Evolutionary conservation across 2,113 vertebrate species (phyloP), one percentile per base, ranked within the genome.

Genomic region (Vireo altiloquus): DNA sequence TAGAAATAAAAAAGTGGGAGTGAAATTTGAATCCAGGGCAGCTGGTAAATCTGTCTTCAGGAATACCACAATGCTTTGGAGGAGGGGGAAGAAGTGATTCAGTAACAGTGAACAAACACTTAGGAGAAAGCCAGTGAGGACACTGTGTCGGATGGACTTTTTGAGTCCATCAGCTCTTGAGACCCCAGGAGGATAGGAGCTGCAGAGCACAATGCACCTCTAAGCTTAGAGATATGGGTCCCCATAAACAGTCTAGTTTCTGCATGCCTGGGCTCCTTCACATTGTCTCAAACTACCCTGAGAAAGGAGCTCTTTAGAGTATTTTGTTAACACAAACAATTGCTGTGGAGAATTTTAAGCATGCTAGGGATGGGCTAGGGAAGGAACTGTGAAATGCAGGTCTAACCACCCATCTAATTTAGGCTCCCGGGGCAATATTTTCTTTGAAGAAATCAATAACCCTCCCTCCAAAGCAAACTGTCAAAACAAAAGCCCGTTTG

Each of bases 351-450:
- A 97, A 96, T 97, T 94, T 96, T 92, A 97, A 95, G 92, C 86
- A 96, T 93, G 88, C 64, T 93, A 92, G 94, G 94, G 93, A 90
- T 96, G 93, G 93, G 94, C 93, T 93, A 71, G 72, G 44, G 76
- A 95, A 96, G 49, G 94, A 89, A 80, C 82, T 94, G 69, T 92
- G 92, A 95, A 96, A 96, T 94, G 95, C 94, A 94, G 94, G 90
- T 92, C 82, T 93, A 94, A 81, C 88, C 81, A 52, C 72, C 37
- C 71, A 82, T 74, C 90, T 76, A 71, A 70, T 81, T 92, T 92
- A 92, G 65, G 82, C 60, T 86, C 90, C 86, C 49, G 56, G 35
- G 92, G 93, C 79, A 91, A 68, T 91, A 88, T 88, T 92, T 93
- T 89, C 76, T 71, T 86, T 92, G 74, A 86, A 94, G 90, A 91